Evolutionary conservation across 1,140 invertebrate genomes (phyloP), one percentile per base, ranked within the genome.

Genomic region (Leptopilina clavipes): DNA sequence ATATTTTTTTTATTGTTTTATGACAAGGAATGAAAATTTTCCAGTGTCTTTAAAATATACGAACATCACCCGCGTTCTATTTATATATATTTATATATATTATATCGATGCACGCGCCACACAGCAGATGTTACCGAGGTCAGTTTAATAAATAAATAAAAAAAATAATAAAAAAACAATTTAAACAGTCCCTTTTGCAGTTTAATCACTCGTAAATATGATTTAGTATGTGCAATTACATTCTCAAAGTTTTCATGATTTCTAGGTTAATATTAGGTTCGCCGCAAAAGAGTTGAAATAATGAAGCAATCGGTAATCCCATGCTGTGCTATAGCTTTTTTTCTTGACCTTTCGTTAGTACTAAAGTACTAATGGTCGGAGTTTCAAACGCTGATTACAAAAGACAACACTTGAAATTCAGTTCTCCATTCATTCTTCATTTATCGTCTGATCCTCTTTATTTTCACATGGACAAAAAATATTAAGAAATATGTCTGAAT

Each of bases 241-340:
- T 7, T 3, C 45, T 48, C 12, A 48, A 48, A 14, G 45, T 48
- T 48, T 48, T 14, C 25, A 48, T 14, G 45, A 12, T 48, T 48
- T 48, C n/a, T 48, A n/a, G n/a, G 45, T 48, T 48, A 12, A 48
- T 31, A 31, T 31, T 48, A 48, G 45, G 11, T 48, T 48, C 45
- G 45, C 45, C 14, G 12, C n/a, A 48, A n/a, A 11, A 12, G 45
- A 48, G 45, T 48, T 48, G 45, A 48, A 12, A n/a, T 48, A 48
- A 48, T 48, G 45, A 48, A 48, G 45, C 45, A 48, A 48, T 48
- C 45, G 45, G 43, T 44, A 31, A 31, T 31, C 25, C 45, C n/a
- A 1, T 12, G 45, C 12, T 48, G 45, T 14, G n/a, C 12, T 12
- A n/a, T n/a, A n/a, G n/a, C n/a, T 12, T 48, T 9, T 44, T 44